phyloP scores from a whole-genome alignment of 1,140 invertebrate species.

The Tetramorium simillimum region DNA sequence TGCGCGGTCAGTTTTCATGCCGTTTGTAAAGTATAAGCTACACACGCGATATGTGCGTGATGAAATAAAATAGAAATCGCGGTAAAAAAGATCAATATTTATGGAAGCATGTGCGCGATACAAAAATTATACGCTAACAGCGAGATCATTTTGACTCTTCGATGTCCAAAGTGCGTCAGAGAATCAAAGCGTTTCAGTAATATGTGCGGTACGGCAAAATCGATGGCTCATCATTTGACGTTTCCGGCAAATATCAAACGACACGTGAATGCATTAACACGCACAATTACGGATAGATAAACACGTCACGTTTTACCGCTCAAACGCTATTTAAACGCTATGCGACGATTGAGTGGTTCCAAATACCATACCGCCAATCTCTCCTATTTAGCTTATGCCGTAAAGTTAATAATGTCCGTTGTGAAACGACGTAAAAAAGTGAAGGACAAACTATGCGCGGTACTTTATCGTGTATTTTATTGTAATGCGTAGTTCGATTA shows the following conservation, averaged over 20 bases:
- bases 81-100: slow-evolving; percentile 40
- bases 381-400: not conserved
- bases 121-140: not conserved
- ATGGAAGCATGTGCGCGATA: not conserved
- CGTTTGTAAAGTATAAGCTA: not conserved
- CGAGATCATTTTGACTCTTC: slow-evolving; percentile 7
- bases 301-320: slow-evolving; percentile 21
- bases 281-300: slow-evolving; percentile 29
- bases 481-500: not conserved
- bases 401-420: not conserved
- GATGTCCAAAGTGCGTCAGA: not conserved
- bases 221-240: slow-evolving; percentile 42
- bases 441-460: not conserved
- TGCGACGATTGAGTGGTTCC: not conserved
- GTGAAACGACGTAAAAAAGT: not conserved
- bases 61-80: slow-evolving; percentile 32
- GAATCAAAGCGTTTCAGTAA: slow-evolving; percentile 34
- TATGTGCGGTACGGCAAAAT: not conserved
- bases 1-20: not conserved
- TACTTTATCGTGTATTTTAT: not conserved
- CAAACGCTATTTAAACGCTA: slow-evolving; percentile 2
- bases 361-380: not conserved
- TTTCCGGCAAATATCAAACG: slow-evolving; percentile 47
- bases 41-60: not conserved
- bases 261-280: slow-evolving; percentile 34